Evolutionary conservation across 2,888 invertebrate species (phyloP), one percentile per base, ranked within the genome.

Genomic region (Drosophila paramelanica): DNA sequence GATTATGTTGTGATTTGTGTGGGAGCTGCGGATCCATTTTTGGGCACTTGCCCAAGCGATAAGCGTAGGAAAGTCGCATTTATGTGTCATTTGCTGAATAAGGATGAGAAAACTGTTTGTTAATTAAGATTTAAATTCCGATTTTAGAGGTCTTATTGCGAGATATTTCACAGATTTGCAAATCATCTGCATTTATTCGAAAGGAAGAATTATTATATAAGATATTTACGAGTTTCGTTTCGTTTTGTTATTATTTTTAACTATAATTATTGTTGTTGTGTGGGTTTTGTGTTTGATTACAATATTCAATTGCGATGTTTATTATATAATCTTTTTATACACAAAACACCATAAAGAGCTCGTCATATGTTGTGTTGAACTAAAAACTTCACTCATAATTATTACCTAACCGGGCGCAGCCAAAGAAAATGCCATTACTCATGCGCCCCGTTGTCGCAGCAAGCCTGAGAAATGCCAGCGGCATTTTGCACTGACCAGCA

Each of bases 1-100:
- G 60, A 67, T 62, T 56, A 74, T 46, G 14, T 51, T 60, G 72
- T 66, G 73, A 86, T 82, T 82, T 81, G 72, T 77, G 81, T 75
- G 84, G 67, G 77, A 68, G 62, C 55, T 59, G 50, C 17, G 45
- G 25, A 58, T 53, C 33, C 33, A 59, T 50, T 33, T 33, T 60
- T 65, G 25, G 25, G 25, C 23, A 11, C 20, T n/a, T 23, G 45
- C 7, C 27, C 36, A n/a, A n/a, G 14, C 50, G 46, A 56, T 51
- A 67, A 55, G 41, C 38, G 20, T 8, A 33, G 41, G 55, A 50
- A 39, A 70, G 66, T 52, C 14, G 42, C 45, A 55, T 69, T 69
- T 67, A 67, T 23, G 43, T 57, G 62, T 17, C 39, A 31, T 52
- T 23, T 20, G 52, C 14, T 27, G 41, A 17, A 42, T 43, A 33